Evolutionary conservation across 2,797 vertebrate genomes (phyloP).

Genomic region (Discoglossus pictus): DNA sequence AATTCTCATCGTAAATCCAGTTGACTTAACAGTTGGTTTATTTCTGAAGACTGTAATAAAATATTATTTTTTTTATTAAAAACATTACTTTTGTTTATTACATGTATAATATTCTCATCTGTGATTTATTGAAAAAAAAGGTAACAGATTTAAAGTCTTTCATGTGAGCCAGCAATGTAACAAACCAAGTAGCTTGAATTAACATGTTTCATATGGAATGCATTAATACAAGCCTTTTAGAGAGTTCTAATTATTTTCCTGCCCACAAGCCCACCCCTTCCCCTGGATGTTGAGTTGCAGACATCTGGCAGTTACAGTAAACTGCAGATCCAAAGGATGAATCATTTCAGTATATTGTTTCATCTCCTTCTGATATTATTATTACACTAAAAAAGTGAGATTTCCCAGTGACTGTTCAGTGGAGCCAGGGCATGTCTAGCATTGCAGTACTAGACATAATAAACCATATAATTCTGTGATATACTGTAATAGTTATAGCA

Average conservation of each 20-base stretch:
- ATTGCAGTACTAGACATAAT: constrained; percentile 40
- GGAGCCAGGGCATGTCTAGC: constrained; percentile 39
- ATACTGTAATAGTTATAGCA: constrained; percentile 37
- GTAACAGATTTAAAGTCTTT: no score
- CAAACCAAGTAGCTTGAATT: neutral
- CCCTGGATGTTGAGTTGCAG: constrained; percentile 14
- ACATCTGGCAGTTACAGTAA: constrained; percentile 15
- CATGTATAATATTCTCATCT: no score
- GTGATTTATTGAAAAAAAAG: no score
- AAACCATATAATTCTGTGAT: constrained; percentile 42
- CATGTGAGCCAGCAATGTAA: no score
- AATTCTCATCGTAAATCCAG: no score
- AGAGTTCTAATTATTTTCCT: neutral
- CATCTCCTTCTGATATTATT: constrained; percentile 29
- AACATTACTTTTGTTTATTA: no score
- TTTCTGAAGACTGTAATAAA: no score
- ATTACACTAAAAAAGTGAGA: constrained; percentile 27
- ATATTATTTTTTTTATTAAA: no score
- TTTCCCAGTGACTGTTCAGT: constrained; percentile 39
- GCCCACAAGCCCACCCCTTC: neutral
- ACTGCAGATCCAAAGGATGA: constrained; percentile 26
- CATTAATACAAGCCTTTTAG: no score
- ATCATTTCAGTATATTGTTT: constrained; percentile 41
- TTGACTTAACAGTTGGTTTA: no score
- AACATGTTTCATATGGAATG: constrained; percentile 6